A percentile compares a stretch with the other conserved stretches of the same genome.
These are phyloP conservation scores for Oscheius sp. DNA, from an alignment of 2,888 invertebrate genomes.

Conservation along the genomic window DNA sequence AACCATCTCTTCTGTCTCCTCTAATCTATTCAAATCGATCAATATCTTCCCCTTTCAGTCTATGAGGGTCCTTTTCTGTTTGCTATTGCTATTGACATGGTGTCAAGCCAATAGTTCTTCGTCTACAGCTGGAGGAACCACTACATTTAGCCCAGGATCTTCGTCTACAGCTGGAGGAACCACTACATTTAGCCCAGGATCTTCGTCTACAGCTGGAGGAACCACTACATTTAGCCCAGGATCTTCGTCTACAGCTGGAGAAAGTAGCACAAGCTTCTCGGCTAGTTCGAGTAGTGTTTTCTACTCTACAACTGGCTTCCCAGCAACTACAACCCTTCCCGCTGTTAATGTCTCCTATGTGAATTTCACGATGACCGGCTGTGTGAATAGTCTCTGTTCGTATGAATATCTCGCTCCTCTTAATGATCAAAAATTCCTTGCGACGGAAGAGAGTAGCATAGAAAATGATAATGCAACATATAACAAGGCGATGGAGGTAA, in stretches of 20 bases:
- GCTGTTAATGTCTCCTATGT: constrained; percentile 19
- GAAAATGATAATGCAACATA: neutral
- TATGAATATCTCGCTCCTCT: constrained; percentile 16
- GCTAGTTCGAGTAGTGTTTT: neutral
- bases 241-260: neutral
- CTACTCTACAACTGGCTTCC: neutral
- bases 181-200: neutral
- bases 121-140: too few species aligned
- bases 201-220: neutral
- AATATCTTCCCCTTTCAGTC: too few species aligned
- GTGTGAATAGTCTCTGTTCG: neutral
- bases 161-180: neutral
- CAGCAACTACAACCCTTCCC: constrained; percentile 14
- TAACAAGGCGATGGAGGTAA: neutral
- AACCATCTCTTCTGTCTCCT: too few species aligned
- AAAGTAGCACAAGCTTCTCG: neutral
- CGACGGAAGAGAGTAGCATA: neutral
- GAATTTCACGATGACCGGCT: neutral
- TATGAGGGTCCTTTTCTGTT: neutral
- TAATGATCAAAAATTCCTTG: neutral
- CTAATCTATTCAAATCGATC: too few species aligned
- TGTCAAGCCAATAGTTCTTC: too few species aligned
- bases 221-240: neutral
- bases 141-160: neutral
- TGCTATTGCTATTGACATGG: neutral